A percentile compares a stretch with the other conserved stretches of the same genome.
These are phyloP conservation scores for Dendroctonus valens DNA, from an alignment of 1,140 invertebrate genomes.

Conservation along the genomic window DNA sequence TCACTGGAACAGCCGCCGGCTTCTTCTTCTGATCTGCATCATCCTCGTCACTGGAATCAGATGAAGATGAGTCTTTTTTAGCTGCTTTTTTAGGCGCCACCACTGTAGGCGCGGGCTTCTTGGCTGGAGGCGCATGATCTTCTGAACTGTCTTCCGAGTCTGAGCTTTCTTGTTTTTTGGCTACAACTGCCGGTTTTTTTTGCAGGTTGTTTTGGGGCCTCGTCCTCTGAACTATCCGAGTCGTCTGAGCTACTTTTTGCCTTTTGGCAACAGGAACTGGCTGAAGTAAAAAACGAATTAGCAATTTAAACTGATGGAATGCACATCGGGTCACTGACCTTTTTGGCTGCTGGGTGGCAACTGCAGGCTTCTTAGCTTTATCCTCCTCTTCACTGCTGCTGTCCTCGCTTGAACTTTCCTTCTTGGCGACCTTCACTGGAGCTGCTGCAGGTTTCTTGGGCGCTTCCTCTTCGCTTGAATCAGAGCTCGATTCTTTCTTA, in stretches of 20 bases:
- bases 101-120: not conserved
- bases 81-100: conserved; percentile 4
- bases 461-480: conserved; percentile 44
- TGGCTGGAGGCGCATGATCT: conserved; percentile 15
- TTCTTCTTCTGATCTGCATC: conserved; percentile 7
- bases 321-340: not conserved
- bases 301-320: not conserved
- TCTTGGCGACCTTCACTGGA: conserved; percentile 33
- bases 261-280: conserved; percentile 10
- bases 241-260: conserved; percentile 18
- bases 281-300: not conserved
- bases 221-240: conserved; percentile 14
- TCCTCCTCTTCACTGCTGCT: conserved; percentile 34
- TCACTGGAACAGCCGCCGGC: conserved; percentile 6
- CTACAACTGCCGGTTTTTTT: not conserved
- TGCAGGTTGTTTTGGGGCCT: conserved; percentile 1
- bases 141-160: conserved; percentile 25
- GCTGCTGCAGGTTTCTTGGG: conserved; percentile 6
- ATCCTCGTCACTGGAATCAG: not conserved
- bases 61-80: not conserved
- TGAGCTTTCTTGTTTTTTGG: conserved; percentile 7
- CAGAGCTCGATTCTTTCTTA: conserved; percentile 1
- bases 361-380: not conserved
- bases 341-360: not conserved
- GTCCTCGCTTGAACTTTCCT: conserved; percentile 44